A percentile compares a stretch with the other conserved stretches of the same genome.
These are phyloP conservation scores for Herpetotheres cachinnans DNA, from an alignment of 2,113 vertebrate species.

Conservation along the genomic window DNA sequence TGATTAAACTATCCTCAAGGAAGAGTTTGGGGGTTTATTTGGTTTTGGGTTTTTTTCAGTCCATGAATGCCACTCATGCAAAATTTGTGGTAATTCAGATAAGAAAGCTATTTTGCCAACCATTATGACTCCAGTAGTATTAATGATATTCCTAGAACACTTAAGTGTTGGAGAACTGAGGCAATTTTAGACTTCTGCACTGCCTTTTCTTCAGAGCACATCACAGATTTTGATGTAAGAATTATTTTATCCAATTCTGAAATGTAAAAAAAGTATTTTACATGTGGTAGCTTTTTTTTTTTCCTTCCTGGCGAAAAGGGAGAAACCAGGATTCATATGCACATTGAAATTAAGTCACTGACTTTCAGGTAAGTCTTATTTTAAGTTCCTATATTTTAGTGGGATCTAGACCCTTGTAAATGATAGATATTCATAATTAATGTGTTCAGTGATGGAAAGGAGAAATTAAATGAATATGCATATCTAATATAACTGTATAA, in stretches of 20 bases:
- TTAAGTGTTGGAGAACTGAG: background rate
- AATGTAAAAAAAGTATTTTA: background rate
- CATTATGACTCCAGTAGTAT: background rate
- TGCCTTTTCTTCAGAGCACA: background rate
- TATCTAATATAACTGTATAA: background rate
- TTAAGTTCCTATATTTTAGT: background rate
- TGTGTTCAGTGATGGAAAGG: background rate
- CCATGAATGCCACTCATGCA: background rate
- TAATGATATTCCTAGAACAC: background rate
- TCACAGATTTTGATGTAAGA: background rate
- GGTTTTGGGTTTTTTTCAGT: accelerated
- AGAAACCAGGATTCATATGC: background rate
- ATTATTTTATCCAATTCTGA: background rate
- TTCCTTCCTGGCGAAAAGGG: background rate
- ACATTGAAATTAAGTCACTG: background rate
- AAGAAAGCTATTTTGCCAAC: background rate
- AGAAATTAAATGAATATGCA: background rate
- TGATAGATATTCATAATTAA: background rate
- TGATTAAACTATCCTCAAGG: background rate
- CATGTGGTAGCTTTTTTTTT: accelerated
- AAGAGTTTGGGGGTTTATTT: background rate
- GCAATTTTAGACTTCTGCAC: background rate
- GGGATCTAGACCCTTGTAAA: background rate
- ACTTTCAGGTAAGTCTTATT: background rate
- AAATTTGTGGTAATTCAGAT: background rate